These are phyloP conservation scores for Nomada hirtipes DNA, from an alignment of 2,888 invertebrate species.

Conservation along the genomic window DNA sequence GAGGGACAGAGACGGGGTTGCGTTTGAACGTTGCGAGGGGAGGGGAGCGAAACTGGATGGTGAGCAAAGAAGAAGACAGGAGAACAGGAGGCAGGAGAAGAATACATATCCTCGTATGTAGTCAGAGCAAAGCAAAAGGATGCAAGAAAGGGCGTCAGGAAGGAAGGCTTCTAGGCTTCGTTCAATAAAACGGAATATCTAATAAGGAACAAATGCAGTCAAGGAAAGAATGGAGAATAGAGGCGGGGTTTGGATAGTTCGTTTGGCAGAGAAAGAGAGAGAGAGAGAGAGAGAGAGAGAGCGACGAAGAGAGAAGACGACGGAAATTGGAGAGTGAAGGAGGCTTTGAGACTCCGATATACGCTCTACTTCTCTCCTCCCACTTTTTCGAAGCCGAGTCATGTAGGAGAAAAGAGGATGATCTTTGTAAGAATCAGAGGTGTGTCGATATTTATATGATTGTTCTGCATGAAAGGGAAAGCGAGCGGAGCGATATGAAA, in stretches of 20 bases:
- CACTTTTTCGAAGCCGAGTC: conserved; percentile 18
- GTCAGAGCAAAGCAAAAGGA: conserved; percentile 66
- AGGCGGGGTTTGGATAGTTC: conserved; percentile 58
- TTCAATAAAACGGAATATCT: conserved; percentile 83
- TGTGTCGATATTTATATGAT: conserved; percentile 64
- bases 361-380: conserved; percentile 40
- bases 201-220: conserved; percentile 80
- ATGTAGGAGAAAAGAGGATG: conserved; percentile 43
- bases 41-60: conserved; percentile 8
- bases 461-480: conserved; percentile 42
- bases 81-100: conserved; percentile 11
- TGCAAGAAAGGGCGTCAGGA: conserved; percentile 64
- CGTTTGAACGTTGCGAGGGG: conserved; percentile 16
- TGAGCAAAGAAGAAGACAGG: conserved; percentile 21
- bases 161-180: conserved; percentile 74
- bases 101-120: conserved; percentile 58
- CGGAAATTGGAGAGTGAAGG: conserved; percentile 32
- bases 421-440: conserved; percentile 58
- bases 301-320: not conserved
- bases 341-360: conserved; percentile 51
- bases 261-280: conserved; percentile 53
- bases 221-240: conserved; percentile 73
- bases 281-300: conserved; percentile 21
- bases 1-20: conserved; percentile 8
- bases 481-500: conserved; percentile 2